Evolutionary conservation across 2,113 vertebrate genomes (phyloP).

Genomic region (Phrynosoma blainvillii): DNA sequence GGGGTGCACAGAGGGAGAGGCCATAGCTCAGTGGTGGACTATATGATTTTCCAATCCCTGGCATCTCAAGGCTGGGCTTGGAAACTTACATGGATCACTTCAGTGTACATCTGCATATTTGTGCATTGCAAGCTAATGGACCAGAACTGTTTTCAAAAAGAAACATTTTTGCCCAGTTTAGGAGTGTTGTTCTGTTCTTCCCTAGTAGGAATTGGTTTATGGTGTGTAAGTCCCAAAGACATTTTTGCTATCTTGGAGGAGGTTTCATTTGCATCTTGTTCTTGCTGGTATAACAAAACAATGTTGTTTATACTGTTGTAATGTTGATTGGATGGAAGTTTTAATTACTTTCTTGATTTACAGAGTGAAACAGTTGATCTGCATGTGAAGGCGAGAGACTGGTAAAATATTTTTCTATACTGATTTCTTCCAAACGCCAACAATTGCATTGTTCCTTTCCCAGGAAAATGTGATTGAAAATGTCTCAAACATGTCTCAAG

Average conservation of each 20-base stretch:
- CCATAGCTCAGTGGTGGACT: not conserved
- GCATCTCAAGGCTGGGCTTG: not conserved
- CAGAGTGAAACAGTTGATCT: slow-evolving; percentile 74
- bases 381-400: slow-evolving; percentile 71
- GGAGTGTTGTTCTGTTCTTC: not conserved
- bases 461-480: not conserved
- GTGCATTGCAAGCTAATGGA: too few species aligned
- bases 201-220: not conserved
- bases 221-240: too few species aligned
- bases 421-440: slow-evolving; percentile 5
- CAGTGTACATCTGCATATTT: too few species aligned
- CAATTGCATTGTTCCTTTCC: slow-evolving; percentile 20
- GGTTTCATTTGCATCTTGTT: not conserved
- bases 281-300: not conserved
- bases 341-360: slow-evolving; percentile 46
- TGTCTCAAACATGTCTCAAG: not conserved
- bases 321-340: not conserved
- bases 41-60: not conserved
- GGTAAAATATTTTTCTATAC: slow-evolving; percentile 70
- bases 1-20: not conserved
- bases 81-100: not conserved
- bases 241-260: not conserved
- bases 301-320: not conserved
- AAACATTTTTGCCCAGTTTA: not conserved
- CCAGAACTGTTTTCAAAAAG: too few species aligned